A percentile compares a stretch with the other conserved stretches of the same genome.
These are phyloP conservation scores for Eledona agricola DNA, from an alignment of 2,888 invertebrate species.

Conservation along the genomic window DNA sequence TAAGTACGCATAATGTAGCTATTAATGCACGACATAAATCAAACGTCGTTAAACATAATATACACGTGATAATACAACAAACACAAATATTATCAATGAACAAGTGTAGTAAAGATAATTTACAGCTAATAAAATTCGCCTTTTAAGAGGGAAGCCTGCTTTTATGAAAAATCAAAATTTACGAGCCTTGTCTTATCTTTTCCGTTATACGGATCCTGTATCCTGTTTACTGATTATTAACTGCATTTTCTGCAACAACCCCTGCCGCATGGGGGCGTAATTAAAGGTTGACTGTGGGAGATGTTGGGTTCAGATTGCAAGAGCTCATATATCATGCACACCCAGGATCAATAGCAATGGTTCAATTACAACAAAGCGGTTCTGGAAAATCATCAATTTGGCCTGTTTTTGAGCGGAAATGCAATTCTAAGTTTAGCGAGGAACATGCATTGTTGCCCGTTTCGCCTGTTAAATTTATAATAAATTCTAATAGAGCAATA, in stretches of 20 bases:
- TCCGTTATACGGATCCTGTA: slow-evolving; percentile 4
- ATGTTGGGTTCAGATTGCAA: slow-evolving; percentile 21
- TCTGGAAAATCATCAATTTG: slow-evolving; percentile 14
- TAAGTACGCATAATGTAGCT: slow-evolving; percentile 21
- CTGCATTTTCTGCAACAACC: slow-evolving; percentile 24
- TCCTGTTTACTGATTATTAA: slow-evolving; percentile 26
- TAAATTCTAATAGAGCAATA: slow-evolving; percentile 40
- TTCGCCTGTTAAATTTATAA: slow-evolving; percentile 34
- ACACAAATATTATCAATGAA: slow-evolving; percentile 38
- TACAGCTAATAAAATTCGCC: slow-evolving; percentile 32
- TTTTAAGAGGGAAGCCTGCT: slow-evolving; percentile 20
- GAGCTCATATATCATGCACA: slow-evolving; percentile 23
- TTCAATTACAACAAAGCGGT: slow-evolving; percentile 24
- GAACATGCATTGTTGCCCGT: slow-evolving; percentile 19
- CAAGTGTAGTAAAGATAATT: slow-evolving; percentile 32
- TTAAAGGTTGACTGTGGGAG: slow-evolving; percentile 30
- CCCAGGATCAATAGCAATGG: slow-evolving; percentile 42
- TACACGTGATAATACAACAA: slow-evolving; percentile 34
- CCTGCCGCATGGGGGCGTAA: slow-evolving; percentile 13
- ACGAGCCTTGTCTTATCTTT: slow-evolving; percentile 18
- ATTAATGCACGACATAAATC: slow-evolving; percentile 34
- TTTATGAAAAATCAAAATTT: slow-evolving; percentile 25
- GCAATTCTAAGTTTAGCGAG: slow-evolving; percentile 24
- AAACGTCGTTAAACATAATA: slow-evolving; percentile 33
- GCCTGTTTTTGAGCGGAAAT: too few species aligned